Percentiles rank a stretch among this genome's conserved stretches.
Conservation (phyloP, 2,797 vertebrate genomes). For the Sebastes melanostomus region DNA sequence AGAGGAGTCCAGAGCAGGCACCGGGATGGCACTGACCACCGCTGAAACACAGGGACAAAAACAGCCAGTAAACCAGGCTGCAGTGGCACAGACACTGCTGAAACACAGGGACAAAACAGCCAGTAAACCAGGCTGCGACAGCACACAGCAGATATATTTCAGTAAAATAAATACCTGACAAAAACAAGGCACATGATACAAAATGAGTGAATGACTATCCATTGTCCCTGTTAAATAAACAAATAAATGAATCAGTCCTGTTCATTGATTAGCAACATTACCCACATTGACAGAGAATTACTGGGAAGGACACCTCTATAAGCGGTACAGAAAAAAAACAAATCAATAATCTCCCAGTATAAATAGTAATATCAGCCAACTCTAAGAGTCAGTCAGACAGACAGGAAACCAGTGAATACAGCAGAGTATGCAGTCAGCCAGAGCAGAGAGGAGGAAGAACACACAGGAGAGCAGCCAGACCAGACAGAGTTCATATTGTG, state of each 20-base stretch:
- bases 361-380: not conserved
- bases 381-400: not conserved
- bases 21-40: constrained; percentile 93
- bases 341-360: not conserved
- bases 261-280: not conserved
- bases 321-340: not conserved
- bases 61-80: not conserved
- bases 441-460: not conserved
- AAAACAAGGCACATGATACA: not conserved
- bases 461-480: not conserved
- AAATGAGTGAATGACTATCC: not conserved
- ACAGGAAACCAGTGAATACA: not conserved
- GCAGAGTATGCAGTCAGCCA: not conserved
- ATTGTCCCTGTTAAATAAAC: too few relatives aligned
- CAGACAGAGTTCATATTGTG: constrained; percentile 24
- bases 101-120: not conserved
- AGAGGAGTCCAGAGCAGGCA: constrained; percentile 90
- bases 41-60: constrained; percentile 70
- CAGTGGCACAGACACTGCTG: constrained; percentile 78
- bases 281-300: not conserved
- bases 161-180: not conserved
- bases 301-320: not conserved
- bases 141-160: not conserved
- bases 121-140: not conserved
- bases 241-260: not conserved